Evolutionary conservation across 2,888 invertebrate species (phyloP), one percentile per base, ranked within the genome.

Genomic region (Harpagoxenus sublaevis): DNA sequence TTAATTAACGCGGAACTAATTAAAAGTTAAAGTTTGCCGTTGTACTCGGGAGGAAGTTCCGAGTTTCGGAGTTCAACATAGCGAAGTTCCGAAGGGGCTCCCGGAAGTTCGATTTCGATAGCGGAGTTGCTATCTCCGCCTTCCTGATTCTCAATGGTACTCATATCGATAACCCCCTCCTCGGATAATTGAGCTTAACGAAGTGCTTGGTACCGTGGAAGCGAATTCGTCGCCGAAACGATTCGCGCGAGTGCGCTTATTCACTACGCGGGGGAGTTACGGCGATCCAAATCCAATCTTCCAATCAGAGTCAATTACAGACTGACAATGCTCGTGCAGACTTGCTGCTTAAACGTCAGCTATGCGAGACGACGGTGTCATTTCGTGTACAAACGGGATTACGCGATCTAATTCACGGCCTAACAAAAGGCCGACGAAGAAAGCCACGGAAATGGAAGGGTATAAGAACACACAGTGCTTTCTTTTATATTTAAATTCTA

Each of bases 251-350:
- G 74, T 78, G 78, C 83, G 66, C 74, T 75, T 57, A 62, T 70
- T 63, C 85, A 73, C 86, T 87, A 78, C 74, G 39, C 23, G 0
- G 42, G 63, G 63, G 85, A 83, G 87, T 84, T 83, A 84, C 86
- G 90, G 92, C 92, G 92, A 94, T 94, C 92, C 94, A 93, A 94
- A 94, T 95, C 93, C 94, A 94, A 94, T 94, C 92, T 94, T 94
- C 93, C 94, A 94, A 94, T 95, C 95, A 93, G 94, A 94, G 94
- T 94, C 95, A 95, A 95, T 95, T 95, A 95, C 93, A 89, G 91
- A 84, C 88, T 91, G 91, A 94, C 94, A 94, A 94, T 94, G 92
- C 48, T 48, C 79, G 75, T 35, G 75, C 90, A 70, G 89, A 91
- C 89, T 86, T 86, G 90, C 92, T 91, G 91, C 93, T 92, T 94